phyloP scores from a whole-genome alignment of 2,113 vertebrate genomes.

The Ceyx melanurus region DNA sequence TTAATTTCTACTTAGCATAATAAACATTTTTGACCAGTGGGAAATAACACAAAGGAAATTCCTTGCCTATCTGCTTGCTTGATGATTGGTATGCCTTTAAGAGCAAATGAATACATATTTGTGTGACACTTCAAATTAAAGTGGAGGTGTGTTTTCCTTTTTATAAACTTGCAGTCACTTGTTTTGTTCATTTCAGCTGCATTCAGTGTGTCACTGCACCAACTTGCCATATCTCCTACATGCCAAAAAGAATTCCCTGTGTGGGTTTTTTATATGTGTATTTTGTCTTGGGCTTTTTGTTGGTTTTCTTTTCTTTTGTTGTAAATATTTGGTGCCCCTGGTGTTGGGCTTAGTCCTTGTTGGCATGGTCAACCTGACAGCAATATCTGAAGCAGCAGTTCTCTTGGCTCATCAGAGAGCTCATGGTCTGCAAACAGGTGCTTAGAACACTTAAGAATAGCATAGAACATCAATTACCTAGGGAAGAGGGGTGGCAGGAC shows the following conservation, averaged over 20 bases:
- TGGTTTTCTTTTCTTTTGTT: not conserved
- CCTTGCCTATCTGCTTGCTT: conserved; percentile 7
- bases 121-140: conserved; percentile 58
- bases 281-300: not conserved
- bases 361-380: not conserved
- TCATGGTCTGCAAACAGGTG: not conserved
- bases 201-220: not conserved
- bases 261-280: not conserved
- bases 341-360: not conserved
- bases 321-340: not conserved
- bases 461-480: fast-evolving
- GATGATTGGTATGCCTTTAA: conserved; percentile 23
- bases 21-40: conserved; percentile 38
- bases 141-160: conserved; percentile 59
- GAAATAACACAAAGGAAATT: conserved; percentile 54
- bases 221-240: not conserved
- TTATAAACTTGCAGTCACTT: conserved; percentile 49
- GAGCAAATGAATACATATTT: conserved; percentile 54
- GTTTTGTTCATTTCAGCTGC: conserved; percentile 46
- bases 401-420: not conserved
- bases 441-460: not conserved
- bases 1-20: not conserved
- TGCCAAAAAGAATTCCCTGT: conserved; percentile 29
- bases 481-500: not conserved
- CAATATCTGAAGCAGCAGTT: not conserved